Percentiles rank a stretch among this genome's conserved stretches.
Conservation (phyloP, 2,797 vertebrate species). For the Danio jaintianensis region DNA sequence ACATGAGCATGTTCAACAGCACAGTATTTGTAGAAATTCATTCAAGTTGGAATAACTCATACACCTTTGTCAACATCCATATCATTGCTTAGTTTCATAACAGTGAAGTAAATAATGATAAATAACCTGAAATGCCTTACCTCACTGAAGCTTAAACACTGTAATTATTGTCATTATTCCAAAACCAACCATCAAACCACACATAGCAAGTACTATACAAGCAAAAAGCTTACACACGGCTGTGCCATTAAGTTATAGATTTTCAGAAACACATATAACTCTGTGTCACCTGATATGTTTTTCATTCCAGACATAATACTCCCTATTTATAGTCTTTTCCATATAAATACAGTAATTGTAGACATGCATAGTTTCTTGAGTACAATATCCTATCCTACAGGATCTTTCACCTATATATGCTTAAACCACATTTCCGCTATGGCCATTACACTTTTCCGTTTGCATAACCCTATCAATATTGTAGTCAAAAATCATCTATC, state of each 20-base stretch:
- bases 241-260: constrained; percentile 8
- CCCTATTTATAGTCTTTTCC: constrained; percentile 17
- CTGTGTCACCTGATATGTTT: constrained; percentile 14
- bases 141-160: constrained; percentile 25
- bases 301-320: constrained; percentile 32
- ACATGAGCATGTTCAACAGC: constrained; percentile 14
- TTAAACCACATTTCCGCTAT: background rate
- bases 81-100: background rate
- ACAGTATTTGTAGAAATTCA: background rate
- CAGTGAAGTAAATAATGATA: background rate
- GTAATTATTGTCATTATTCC: constrained; percentile 10
- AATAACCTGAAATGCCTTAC: constrained; percentile 38
- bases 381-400: constrained; percentile 18
- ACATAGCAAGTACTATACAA: background rate
- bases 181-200: constrained; percentile 7
- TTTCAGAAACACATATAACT: constrained; percentile 13
- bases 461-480: background rate
- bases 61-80: constrained; percentile 1
- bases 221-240: constrained; percentile 1
- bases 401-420: background rate
- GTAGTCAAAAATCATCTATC: background rate
- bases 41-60: constrained; percentile 2
- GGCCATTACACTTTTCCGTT: background rate
- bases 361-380: constrained; percentile 43
- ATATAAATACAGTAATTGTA: constrained; percentile 4